Percentiles rank a stretch among this genome's conserved stretches.
phyloP scores from a whole-genome alignment of 2,797 vertebrate genomes.

The Streptopelia turtur region DNA sequence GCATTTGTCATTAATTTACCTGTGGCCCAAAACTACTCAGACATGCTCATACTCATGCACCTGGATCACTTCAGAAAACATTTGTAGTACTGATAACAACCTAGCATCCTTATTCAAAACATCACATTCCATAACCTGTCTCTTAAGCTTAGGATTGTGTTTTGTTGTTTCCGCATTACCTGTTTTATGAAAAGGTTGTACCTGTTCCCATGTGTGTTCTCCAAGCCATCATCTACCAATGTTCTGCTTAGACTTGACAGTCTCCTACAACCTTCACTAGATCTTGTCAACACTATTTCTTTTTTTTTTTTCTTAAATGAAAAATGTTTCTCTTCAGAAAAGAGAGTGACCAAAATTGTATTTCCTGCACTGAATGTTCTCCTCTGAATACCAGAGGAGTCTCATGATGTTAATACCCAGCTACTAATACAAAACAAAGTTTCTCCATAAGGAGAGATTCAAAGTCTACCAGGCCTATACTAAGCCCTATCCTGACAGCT shows the following conservation, averaged over 20 bases:
- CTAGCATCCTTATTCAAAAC: not conserved
- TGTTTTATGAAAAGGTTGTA: not conserved
- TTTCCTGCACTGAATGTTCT: not conserved
- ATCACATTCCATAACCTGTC: fast-evolving
- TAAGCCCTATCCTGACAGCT: not conserved
- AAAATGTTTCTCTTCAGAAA: not conserved
- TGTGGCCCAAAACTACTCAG: not conserved
- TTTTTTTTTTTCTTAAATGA: not conserved
- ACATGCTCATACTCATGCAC: not conserved
- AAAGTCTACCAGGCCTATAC: not conserved
- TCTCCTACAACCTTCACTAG: not conserved
- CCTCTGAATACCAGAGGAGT: not conserved
- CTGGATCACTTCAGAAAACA: not conserved
- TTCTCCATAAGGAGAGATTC: not conserved
- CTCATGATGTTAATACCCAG: not conserved
- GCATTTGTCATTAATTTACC: not conserved
- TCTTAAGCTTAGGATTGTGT: not conserved
- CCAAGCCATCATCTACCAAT: not conserved
- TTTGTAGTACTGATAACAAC: not conserved
- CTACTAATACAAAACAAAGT: not conserved
- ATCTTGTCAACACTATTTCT: not conserved
- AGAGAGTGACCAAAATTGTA: not conserved
- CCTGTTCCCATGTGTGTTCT: not conserved
- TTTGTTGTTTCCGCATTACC: not conserved
- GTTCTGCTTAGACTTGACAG: not conserved